Conservation (phyloP, 2,888 invertebrate species). For the Toxonevra muliebris region DNA sequence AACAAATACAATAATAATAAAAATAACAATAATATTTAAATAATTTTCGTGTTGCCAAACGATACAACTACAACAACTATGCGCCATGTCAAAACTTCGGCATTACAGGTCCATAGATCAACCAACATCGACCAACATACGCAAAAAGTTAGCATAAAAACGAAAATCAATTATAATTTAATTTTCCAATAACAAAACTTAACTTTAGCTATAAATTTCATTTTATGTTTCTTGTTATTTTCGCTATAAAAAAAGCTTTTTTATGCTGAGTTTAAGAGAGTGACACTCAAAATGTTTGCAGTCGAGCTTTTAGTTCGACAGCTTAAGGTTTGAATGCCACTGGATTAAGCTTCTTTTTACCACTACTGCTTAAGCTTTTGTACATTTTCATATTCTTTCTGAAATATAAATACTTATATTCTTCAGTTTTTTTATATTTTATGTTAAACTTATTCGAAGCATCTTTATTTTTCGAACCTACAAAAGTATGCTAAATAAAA, state of each 20-base stretch:
- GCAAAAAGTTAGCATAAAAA: slow-evolving; percentile 61
- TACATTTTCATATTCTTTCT: background rate
- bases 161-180: too few relatives aligned
- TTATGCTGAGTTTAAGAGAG: background rate
- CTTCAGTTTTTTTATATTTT: background rate
- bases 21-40: background rate
- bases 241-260: background rate
- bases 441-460: background rate
- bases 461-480: too few relatives aligned
- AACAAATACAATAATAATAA: slow-evolving; percentile 18
- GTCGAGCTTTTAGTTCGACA: too few relatives aligned
- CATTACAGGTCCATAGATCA: slow-evolving; percentile 78
- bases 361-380: background rate
- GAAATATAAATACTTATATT: too few relatives aligned
- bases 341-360: too few relatives aligned
- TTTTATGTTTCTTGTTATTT: background rate
- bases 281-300: too few relatives aligned
- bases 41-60: slow-evolving; percentile 4
- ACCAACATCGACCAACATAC: slow-evolving; percentile 58
- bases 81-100: slow-evolving; percentile 80
- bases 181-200: too few relatives aligned
- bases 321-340: too few relatives aligned
- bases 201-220: slow-evolving; percentile 3
- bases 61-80: slow-evolving; percentile 62
- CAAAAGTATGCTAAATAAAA: too few relatives aligned